These are phyloP conservation scores for Notocelia uddmanniana DNA, from an alignment of 2,888 invertebrate species.

Conservation along the genomic window DNA sequence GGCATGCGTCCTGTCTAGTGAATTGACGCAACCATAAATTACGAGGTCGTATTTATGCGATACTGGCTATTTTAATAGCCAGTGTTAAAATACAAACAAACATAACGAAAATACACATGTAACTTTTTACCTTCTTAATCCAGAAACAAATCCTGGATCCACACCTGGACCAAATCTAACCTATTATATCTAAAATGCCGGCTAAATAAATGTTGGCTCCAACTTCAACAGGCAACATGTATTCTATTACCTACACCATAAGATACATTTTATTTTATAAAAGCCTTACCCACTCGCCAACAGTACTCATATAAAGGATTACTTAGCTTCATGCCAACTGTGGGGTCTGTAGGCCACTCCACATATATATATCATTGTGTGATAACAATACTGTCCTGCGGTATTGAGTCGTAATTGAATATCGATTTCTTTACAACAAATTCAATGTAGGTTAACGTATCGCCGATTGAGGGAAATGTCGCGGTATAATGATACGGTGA, in stretches of 20 bases:
- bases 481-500: slow-evolving; percentile 9
- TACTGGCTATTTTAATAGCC: no score
- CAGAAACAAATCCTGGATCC: no score
- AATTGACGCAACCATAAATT: no score
- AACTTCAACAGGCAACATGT: neutral
- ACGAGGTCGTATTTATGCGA: neutral
- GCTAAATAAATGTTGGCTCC: neutral
- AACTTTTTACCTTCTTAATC: neutral
- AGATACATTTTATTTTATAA: neutral
- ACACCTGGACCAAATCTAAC: neutral
- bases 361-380: slow-evolving; percentile 21
- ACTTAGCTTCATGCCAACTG: slow-evolving; percentile 17
- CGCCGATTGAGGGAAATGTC: slow-evolving; percentile 18
- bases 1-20: no score
- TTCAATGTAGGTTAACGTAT: slow-evolving; percentile 20
- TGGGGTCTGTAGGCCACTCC: slow-evolving; percentile 10
- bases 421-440: slow-evolving; percentile 43
- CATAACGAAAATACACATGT: neutral
- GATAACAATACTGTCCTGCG: slow-evolving; percentile 35
- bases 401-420: slow-evolving; percentile 39
- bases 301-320: slow-evolving; percentile 11
- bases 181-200: slow-evolving; percentile 12
- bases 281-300: neutral
- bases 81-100: neutral
- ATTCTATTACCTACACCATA: slow-evolving; percentile 3